Base-by-base conservation (phyloP, 2,113 vertebrate genomes). In the Spea multiplicata region DNA sequence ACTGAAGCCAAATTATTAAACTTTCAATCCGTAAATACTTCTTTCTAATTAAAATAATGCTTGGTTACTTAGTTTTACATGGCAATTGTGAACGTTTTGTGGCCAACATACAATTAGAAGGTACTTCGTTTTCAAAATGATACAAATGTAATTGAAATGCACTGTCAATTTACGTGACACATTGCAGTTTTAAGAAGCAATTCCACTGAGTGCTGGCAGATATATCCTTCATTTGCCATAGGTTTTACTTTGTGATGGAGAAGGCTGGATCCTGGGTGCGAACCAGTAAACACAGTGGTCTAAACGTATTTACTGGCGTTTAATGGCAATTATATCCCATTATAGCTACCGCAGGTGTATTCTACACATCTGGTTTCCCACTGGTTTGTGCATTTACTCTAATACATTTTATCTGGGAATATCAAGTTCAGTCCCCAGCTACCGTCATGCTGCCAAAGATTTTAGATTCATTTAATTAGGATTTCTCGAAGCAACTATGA, bases 1-100 rank as follows among this genome's bases (percentile, higher is more conserved):
- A 55, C 17, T 69, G 53, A 50, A 83, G 77, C 53, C 72, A 77
- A 44, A 71, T 85, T 83, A 88, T 85, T 82, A 85, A 87, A 87
- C 55, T 49, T 82, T 14, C 67, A 84, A 86, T 80, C 81, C 45
- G 16, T 81, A 82, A 76, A 76, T 59, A 83, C 68, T 57, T 72
- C 74, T 53, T 85, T 81, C 81, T 83, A 85, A 81, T 83, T 85
- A 84, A 14, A 78, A 44, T 76, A 73, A 53, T 66, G 59, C 10
- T 70, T 12, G 2, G n/a, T 65, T 77, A 70, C n/a, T 73, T 83
- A 17, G 67, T 3, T 48, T 78, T 65, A 78, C 57, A 65, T 64
- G 53, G 68, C 14, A 49, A 62, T 71, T 72, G 57, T 17, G 17
- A 48, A 44, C 69, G 66, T 47, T 47, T 53, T 17, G 44, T 66